Percentiles rank a stretch among this genome's conserved stretches.
Conservation (phyloP, 2,797 vertebrate genomes). For the Peromyscus eremicus region DNA sequence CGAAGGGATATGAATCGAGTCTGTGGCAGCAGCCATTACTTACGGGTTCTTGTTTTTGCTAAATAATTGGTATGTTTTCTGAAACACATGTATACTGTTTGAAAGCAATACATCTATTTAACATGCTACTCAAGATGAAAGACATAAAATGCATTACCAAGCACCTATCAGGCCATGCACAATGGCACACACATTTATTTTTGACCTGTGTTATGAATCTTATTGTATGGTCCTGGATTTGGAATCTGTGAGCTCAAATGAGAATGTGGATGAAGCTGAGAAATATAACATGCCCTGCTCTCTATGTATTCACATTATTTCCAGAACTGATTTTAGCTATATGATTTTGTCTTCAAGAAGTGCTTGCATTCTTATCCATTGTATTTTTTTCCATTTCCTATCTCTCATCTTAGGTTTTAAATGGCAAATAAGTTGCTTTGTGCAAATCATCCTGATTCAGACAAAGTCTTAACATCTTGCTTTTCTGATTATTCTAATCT, state of each 20-base stretch:
- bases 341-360: neutral
- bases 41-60: neutral
- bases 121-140: neutral
- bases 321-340: neutral
- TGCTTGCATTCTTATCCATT: constrained; percentile 30
- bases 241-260: neutral
- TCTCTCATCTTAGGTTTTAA: constrained; percentile 31
- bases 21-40: neutral
- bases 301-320: neutral
- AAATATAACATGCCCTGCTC: accelerated
- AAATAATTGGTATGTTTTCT: neutral
- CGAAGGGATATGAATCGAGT: neutral
- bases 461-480: neutral
- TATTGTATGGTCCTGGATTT: neutral
- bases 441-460: neutral
- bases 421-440: neutral
- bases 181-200: neutral
- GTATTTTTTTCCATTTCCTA: neutral
- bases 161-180: neutral
- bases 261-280: neutral
- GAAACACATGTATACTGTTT: neutral
- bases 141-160: neutral
- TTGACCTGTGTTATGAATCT: neutral
- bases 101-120: neutral
- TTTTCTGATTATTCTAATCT: constrained; percentile 46